Evolutionary conservation across 2,113 vertebrate species (phyloP).

Genomic region (Vulpes ferrilata): DNA sequence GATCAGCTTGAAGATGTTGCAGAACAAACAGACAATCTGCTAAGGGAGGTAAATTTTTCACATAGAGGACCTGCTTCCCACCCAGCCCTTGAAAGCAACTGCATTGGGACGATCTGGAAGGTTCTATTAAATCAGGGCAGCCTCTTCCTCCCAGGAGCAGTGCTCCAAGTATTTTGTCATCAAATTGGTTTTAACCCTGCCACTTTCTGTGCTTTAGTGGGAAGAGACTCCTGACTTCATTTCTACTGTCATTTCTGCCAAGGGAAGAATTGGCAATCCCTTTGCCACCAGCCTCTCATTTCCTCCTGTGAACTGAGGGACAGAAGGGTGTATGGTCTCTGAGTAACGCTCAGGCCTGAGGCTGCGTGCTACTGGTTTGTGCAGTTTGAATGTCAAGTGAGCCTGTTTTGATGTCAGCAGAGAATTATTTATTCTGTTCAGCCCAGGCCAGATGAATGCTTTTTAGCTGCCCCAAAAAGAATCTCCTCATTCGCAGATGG

Average conservation of each 20-base stretch:
- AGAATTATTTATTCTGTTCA: neutral
- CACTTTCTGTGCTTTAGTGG: neutral
- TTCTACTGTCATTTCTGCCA: neutral
- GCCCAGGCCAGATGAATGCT: neutral
- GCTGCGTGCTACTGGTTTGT: accelerated
- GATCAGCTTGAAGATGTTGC: conserved; percentile 78
- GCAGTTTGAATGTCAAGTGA: neutral
- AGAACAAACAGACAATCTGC: conserved; percentile 81
- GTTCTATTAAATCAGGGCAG: neutral
- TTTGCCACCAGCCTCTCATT: neutral
- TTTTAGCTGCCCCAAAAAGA: neutral
- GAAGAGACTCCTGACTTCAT: neutral
- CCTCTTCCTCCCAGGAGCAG: neutral
- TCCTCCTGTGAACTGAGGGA: neutral
- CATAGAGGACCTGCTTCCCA: accelerated
- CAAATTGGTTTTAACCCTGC: neutral
- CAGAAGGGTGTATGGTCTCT: accelerated
- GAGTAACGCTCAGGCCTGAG: accelerated
- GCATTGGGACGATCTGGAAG: accelerated
- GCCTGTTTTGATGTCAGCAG: neutral
- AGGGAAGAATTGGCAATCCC: too few species aligned
- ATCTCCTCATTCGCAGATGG: neutral
- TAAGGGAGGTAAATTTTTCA: conserved; percentile 80
- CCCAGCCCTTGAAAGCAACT: accelerated
- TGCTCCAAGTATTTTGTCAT: neutral